Evolutionary conservation across 2,113 vertebrate genomes (phyloP).

Genomic region (Zootoca vivipara): DNA sequence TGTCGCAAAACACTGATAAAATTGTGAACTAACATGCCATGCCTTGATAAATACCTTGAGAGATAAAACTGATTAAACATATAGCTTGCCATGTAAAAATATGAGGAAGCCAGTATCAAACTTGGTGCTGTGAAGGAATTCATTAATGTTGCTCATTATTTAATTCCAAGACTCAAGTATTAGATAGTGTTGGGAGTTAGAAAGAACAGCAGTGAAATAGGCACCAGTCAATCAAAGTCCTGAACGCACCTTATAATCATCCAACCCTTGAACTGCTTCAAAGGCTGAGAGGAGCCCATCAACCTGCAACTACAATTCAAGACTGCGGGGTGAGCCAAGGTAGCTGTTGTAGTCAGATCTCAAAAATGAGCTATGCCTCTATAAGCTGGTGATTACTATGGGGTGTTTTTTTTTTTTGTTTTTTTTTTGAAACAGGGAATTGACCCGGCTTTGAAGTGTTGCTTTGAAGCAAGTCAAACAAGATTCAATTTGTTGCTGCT

Average conservation of each 20-base stretch:
- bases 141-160: neutral
- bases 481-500: neutral
- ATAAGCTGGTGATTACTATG: neutral
- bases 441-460: neutral
- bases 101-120: neutral
- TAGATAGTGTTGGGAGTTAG: neutral
- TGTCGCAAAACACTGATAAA: neutral
- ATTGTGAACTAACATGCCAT: neutral
- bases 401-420: neutral
- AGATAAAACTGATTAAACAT: neutral
- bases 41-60: neutral
- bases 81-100: neutral
- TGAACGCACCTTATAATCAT: neutral
- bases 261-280: neutral
- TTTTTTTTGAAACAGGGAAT: neutral
- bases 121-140: no score
- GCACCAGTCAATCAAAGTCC: neutral
- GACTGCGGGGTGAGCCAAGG: no score
- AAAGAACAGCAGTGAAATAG: neutral
- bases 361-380: neutral
- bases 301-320: neutral
- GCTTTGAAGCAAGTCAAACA: slow-evolving; percentile 2
- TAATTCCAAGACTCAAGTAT: neutral
- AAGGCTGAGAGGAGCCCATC: neutral
- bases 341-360: neutral